Conservation (phyloP, 2,113 vertebrate genomes). For the Erpornis zantholeuca region DNA sequence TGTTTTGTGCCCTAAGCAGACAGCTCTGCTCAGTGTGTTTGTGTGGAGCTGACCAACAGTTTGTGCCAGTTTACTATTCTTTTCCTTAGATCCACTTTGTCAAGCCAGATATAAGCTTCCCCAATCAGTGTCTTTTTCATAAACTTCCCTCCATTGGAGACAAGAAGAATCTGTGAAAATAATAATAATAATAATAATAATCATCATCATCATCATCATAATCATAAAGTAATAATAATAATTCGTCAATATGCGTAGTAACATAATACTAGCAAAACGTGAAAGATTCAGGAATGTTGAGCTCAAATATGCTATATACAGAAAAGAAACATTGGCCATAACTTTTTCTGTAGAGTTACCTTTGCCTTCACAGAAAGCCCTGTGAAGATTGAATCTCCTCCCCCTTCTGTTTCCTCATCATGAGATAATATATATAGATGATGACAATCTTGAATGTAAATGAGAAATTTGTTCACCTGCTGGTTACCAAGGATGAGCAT, state of each 20-base stretch:
- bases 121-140: slow-evolving; percentile 99
- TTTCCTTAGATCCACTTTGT: slow-evolving; percentile 99
- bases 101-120: slow-evolving; percentile 98
- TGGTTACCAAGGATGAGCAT: neutral
- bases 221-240: neutral
- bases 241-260: neutral
- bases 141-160: slow-evolving; percentile 98
- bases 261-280: neutral
- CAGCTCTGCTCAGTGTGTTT: slow-evolving; percentile 76
- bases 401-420: neutral
- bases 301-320: neutral
- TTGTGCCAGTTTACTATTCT: slow-evolving; percentile 99
- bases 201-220: too few species aligned
- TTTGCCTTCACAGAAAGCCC: neutral
- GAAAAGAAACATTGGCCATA: neutral
- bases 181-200: neutral
- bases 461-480: neutral
- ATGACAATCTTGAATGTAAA: neutral
- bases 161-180: slow-evolving; percentile 86
- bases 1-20: slow-evolving; percentile 50
- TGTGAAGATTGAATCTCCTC: neutral
- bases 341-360: neutral
- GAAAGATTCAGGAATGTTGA: neutral
- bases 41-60: slow-evolving; percentile 88
- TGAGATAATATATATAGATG: neutral